A percentile compares a stretch with the other conserved stretches of the same genome.
phyloP scores from a whole-genome alignment of 2,888 invertebrate genomes.

The Gibbula magus region DNA sequence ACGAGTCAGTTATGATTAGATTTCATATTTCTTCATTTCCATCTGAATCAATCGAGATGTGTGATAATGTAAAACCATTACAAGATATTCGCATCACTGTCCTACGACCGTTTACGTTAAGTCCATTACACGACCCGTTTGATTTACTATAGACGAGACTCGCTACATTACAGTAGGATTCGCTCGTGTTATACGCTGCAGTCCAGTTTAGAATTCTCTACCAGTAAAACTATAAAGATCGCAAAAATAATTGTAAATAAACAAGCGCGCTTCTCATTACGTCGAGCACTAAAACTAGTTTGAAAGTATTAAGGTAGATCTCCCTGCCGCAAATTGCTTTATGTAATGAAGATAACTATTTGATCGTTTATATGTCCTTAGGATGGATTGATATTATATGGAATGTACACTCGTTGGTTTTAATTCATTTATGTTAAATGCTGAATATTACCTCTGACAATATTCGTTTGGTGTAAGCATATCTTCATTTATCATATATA shows the following conservation, averaged over 20 bases:
- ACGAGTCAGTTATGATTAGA: slow-evolving; percentile 21
- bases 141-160: neutral
- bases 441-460: too few species aligned
- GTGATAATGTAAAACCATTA: slow-evolving; percentile 19
- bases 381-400: neutral
- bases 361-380: too few species aligned
- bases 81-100: neutral
- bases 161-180: too few species aligned
- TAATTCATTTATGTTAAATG: too few species aligned
- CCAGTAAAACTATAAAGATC: neutral
- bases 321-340: neutral
- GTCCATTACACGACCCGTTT: neutral
- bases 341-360: too few species aligned
- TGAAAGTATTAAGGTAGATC: neutral
- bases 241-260: neutral
- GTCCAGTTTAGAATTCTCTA: too few species aligned
- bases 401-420: too few species aligned
- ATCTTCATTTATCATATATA: too few species aligned
- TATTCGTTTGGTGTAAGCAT: too few species aligned
- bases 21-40: slow-evolving; percentile 16
- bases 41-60: neutral
- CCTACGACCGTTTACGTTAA: neutral
- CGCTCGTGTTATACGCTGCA: too few species aligned
- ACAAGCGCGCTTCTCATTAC: neutral
- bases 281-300: neutral